These are phyloP conservation scores for Amphipoea lucens DNA, from an alignment of 2,888 invertebrate genomes.

Conservation along the genomic window DNA sequence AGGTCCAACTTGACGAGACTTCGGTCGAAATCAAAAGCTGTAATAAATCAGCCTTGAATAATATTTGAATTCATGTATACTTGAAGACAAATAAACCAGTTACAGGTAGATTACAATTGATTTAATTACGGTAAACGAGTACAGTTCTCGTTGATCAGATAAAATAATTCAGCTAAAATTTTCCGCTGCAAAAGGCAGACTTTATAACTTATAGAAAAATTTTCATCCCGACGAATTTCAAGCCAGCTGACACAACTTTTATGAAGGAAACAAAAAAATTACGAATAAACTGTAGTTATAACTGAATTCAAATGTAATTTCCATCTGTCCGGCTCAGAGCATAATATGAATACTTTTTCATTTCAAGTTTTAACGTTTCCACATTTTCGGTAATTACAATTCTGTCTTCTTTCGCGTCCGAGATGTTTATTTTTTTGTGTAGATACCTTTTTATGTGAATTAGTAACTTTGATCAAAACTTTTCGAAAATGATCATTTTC, in stretches of 20 bases:
- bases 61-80: slow-evolving; percentile 20
- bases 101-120: slow-evolving; percentile 11
- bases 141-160: slow-evolving; percentile 32
- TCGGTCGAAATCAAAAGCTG: slow-evolving; percentile 23
- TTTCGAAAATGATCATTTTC: neutral
- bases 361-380: slow-evolving; percentile 58
- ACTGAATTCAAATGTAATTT: slow-evolving; percentile 69
- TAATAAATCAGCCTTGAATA: slow-evolving; percentile 31
- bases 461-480: neutral
- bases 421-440: slow-evolving; percentile 37
- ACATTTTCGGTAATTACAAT: slow-evolving; percentile 62
- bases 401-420: slow-evolving; percentile 29
- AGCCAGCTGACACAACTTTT: slow-evolving; percentile 65
- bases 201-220: slow-evolving; percentile 56
- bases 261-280: slow-evolving; percentile 63
- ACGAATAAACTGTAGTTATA: slow-evolving; percentile 66
- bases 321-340: slow-evolving; percentile 61
- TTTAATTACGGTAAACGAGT: slow-evolving; percentile 4
- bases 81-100: slow-evolving; percentile 7
- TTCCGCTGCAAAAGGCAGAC: slow-evolving; percentile 36
- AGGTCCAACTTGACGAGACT: slow-evolving; percentile 32
- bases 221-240: slow-evolving; percentile 50
- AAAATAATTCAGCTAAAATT: slow-evolving; percentile 45
- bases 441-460: slow-evolving; percentile 27
- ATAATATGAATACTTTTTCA: slow-evolving; percentile 65